Base-by-base conservation (phyloP, 2,888 invertebrate genomes). In the Diachrysia chrysitis region DNA sequence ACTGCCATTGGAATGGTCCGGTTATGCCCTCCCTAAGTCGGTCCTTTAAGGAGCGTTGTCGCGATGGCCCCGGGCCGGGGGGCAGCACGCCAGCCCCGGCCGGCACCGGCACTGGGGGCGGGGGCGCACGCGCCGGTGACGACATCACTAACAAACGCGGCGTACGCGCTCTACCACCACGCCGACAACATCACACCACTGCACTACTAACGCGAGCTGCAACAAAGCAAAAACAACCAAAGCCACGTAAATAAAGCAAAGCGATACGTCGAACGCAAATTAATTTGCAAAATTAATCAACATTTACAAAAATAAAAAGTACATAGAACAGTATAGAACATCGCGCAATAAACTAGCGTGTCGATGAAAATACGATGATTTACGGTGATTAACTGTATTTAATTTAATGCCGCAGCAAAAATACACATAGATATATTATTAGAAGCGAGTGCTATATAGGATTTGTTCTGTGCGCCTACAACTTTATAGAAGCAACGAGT, bases 1-100 rank as follows among this genome's bases (percentile, higher is more conserved):
- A 97, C 97, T 97, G 97, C 97, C 97, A 97, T 86, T 96, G 96
- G 90, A 97, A 97, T 85, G 97, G 97, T 91, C 97, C 97, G 59
- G 97, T 96, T 88, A 97, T 97, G 86, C 97, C 97, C 78, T 97
- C 97, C 89, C 97, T 96, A 62, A 97, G 96, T 66, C 97, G 96
- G 90, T 97, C 97, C 91, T 97, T 97, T 83, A 97, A 95, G 62
- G 97, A 97, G 73, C 97, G 96, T 87, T 97, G 97, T 67, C 97
- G 95, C 71, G 97, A 96, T 66, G 97, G 97, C 16, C 93, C 95
- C 10, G 95, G 94, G 35, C 94, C 95, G 21, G 94, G 92, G 64
- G 95, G 95, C 82, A 95, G 87, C 87, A 89, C 86, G 84, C 92
- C 95, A 79, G 94, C 93, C 78, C 95, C 95, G 74, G 95, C 89